A percentile compares a stretch with the other conserved stretches of the same genome.
phyloP scores from a whole-genome alignment of 2,113 vertebrate genomes.

The human (Homo sapiens) region DNA sequence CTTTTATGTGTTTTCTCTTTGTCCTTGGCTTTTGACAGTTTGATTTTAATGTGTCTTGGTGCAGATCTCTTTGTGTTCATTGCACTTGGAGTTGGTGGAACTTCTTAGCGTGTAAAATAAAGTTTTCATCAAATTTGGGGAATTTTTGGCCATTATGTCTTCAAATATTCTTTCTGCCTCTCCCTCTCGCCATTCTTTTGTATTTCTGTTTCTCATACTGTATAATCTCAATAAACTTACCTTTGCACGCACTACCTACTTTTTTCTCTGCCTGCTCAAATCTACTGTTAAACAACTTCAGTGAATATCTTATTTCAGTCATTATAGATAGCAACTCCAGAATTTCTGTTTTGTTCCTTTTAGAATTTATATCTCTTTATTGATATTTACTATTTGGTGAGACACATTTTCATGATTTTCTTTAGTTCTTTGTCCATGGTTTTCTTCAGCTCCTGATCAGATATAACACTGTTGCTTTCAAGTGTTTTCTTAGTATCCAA shows the following conservation, averaged over 20 bases:
- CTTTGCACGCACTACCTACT: background rate
- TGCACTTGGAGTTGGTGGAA: background rate
- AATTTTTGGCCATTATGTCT: background rate
- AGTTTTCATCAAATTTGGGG: background rate
- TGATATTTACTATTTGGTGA: background rate
- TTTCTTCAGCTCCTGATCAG: background rate
- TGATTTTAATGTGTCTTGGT: background rate
- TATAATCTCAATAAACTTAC: background rate
- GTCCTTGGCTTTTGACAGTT: background rate
- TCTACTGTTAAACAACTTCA: background rate
- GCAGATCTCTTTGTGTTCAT: background rate
- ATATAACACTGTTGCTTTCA: background rate
- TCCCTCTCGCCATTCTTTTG: background rate
- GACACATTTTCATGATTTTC: background rate
- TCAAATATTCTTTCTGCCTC: background rate
- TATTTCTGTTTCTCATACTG: background rate
- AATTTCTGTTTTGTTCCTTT: background rate
- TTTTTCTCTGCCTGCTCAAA: background rate
- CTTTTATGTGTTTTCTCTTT: background rate
- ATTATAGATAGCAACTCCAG: background rate
- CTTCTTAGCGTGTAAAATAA: background rate
- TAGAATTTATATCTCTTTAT: background rate
- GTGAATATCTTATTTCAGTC: background rate
- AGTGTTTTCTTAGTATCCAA: background rate
- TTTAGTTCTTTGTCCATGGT: background rate